phyloP scores from a whole-genome alignment of 2,888 invertebrate genomes.

The Ophioninae sp. region DNA sequence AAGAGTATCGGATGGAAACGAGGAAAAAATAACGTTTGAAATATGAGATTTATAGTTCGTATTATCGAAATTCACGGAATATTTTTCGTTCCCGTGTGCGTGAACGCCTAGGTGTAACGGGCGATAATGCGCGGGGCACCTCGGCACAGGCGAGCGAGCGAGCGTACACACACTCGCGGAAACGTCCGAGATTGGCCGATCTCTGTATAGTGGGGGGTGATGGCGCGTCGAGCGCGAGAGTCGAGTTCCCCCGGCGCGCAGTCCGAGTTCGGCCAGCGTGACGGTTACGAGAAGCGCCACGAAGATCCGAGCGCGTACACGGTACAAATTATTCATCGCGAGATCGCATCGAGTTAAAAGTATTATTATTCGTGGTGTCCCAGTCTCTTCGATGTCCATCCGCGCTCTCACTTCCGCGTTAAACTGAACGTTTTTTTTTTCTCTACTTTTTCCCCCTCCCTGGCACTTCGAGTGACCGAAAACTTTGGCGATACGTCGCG shows the following conservation, averaged over 20 bases:
- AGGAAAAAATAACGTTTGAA: background rate
- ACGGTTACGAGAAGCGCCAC: conserved; percentile 71
- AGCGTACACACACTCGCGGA: conserved; percentile 43
- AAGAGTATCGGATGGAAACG: background rate
- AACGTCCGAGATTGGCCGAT: conserved; percentile 65
- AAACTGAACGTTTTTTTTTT: background rate
- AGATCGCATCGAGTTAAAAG: background rate
- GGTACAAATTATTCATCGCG: background rate
- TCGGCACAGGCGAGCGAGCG: background rate
- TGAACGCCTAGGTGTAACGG: no score
- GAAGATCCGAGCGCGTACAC: background rate
- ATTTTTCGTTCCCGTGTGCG: background rate
- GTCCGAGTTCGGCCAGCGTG: conserved; percentile 79
- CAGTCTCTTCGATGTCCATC: conserved; percentile 59
- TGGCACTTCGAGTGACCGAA: background rate
- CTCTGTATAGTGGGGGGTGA: conserved; percentile 64
- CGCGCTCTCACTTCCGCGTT: background rate
- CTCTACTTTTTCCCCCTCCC: background rate
- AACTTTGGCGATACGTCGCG: background rate
- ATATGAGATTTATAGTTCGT: background rate
- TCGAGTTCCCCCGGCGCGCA: conserved; percentile 75
- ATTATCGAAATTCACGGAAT: background rate
- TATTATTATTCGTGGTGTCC: background rate
- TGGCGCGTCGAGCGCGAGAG: conserved; percentile 69
- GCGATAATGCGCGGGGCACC: background rate